Percentiles rank a stretch among this genome's conserved stretches.
Conservation (phyloP, 2,888 invertebrate genomes). For the Pollenia griseotomentosa region DNA sequence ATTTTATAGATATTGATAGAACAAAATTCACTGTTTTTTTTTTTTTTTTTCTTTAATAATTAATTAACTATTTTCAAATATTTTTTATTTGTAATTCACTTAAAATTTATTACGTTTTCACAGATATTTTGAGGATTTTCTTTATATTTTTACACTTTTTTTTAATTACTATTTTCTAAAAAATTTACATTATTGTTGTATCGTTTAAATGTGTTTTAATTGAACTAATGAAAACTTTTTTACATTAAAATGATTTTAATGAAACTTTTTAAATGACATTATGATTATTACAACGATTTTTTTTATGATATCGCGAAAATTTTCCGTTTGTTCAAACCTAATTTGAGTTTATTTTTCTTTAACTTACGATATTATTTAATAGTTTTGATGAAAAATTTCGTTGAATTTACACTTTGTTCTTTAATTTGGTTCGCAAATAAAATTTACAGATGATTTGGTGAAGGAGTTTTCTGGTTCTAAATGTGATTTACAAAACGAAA, state of each 20-base stretch:
- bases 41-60: conserved; percentile 9
- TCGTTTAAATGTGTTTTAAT: too few species aligned
- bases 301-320: too few species aligned
- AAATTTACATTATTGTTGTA: conserved; percentile 37
- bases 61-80: conserved; percentile 7
- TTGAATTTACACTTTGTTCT: neutral
- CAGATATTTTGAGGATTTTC: conserved; percentile 72
- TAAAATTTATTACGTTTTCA: conserved; percentile 66
- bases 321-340: too few species aligned
- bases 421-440: neutral
- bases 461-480: neutral
- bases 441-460: conserved; percentile 26
- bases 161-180: conserved; percentile 32
- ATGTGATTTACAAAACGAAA: neutral
- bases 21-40: conserved; percentile 11
- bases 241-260: conserved; percentile 2
- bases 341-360: too few species aligned
- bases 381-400: neutral
- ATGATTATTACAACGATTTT: too few species aligned
- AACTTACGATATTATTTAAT: neutral
- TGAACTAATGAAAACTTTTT: neutral
- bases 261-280: too few species aligned
- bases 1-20: neutral
- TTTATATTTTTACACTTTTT: conserved; percentile 66
- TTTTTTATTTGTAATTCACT: conserved; percentile 49